Base-by-base conservation (phyloP, 1,140 invertebrate species). In the Bombus picipes region DNA sequence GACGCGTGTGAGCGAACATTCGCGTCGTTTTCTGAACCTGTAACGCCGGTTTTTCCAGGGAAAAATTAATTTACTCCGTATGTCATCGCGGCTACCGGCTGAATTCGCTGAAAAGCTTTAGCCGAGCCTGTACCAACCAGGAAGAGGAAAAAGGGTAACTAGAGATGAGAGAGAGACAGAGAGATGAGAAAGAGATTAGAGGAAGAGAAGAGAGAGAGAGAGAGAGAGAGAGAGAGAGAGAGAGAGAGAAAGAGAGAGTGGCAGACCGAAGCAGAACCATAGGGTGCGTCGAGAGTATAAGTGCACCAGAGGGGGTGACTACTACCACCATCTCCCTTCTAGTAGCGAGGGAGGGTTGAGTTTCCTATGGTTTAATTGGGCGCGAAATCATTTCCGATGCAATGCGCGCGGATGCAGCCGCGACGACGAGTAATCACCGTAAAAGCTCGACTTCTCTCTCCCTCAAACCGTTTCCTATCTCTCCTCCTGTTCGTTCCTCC, bases 341-440 rank as follows among this genome's bases (percentile, higher is more conserved):
- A 81, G 76, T 80, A 77, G 84, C 85, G 77, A 88, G 91, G 91
- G 91, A 90, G 92, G 89, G 91, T 89, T 92, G 91, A 92, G 91
- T 94, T 94, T 94, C 93, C 92, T 93, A 93, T 93, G 93, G 94
- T 93, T 95, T 95, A 95, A 95, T 95, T 95, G 95, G 94, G 94
- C 94, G 94, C 92, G 92, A 95, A 95, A 95, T 95, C 90, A 95
- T 95, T 95, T 95, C 94, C 94, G 93, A 95, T 95, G 94, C 92
- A 93, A 93, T 93, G 94, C 92, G 92, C 94, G 92, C 94, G 92
- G 92, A 94, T 92, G 92, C 92, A 93, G 92, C 87, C 91, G 85
- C 83, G 87, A 87, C 89, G 92, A 92, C 92, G 92, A 94, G 92
- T 95, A 94, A 95, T 95, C 94, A 95, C 89, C 92, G 93, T 95